phyloP scores from a whole-genome alignment of 2,888 invertebrate species.

The Parelbella ahira region DNA sequence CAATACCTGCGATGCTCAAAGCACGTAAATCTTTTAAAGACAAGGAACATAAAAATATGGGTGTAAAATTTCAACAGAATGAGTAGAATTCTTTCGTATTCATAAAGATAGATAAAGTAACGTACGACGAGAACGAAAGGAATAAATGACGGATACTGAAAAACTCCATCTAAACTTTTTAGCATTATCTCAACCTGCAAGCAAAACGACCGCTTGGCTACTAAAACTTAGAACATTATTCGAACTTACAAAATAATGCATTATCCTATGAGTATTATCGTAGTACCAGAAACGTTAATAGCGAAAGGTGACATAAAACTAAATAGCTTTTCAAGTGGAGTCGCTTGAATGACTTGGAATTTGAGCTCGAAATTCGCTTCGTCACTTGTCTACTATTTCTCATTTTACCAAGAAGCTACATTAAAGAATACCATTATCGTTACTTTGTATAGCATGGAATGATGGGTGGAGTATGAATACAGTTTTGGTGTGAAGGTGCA shows the following conservation, averaged over 20 bases:
- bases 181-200: slow-evolving; percentile 1
- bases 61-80: no score
- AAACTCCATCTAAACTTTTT: slow-evolving; percentile 1
- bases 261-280: slow-evolving; percentile 4
- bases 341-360: slow-evolving; percentile 4
- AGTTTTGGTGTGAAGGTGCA: no score
- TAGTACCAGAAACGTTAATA: slow-evolving; percentile 8
- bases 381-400: not conserved
- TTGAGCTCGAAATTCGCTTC: not conserved
- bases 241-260: slow-evolving; percentile 12
- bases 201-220: no score
- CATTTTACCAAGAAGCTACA: not conserved
- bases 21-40: no score
- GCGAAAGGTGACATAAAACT: slow-evolving; percentile 7
- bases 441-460: no score
- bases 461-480: no score
- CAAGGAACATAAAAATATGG: no score
- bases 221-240: slow-evolving; percentile 10
- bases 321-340: slow-evolving; percentile 10
- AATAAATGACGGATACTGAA: not conserved
- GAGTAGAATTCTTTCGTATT: not conserved
- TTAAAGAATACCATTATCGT: no score
- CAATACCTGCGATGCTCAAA: no score
- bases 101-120: not conserved
- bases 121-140: not conserved